Evolutionary conservation across 2,888 invertebrate species (phyloP).

Genomic region (Dione vanillae): DNA sequence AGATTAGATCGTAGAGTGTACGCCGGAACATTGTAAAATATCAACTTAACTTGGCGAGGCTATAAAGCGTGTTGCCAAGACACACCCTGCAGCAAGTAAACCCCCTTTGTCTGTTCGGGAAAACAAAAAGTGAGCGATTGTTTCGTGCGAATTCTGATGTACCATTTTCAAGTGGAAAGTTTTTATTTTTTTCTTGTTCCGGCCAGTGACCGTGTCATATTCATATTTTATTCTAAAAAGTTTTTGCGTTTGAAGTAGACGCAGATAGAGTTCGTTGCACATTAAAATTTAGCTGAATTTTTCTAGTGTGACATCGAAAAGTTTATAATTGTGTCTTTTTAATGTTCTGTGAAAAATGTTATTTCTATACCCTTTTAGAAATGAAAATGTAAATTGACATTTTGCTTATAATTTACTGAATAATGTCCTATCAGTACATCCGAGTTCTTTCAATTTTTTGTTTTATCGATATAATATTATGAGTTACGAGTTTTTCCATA

Average conservation of each 20-base stretch:
- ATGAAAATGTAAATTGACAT: too few relatives aligned
- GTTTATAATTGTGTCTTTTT: slow-evolving; percentile 13
- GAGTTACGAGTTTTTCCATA: too few relatives aligned
- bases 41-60: slow-evolving; percentile 57
- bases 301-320: slow-evolving; percentile 17
- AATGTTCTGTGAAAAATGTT: not conserved
- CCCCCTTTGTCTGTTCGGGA: slow-evolving; percentile 67
- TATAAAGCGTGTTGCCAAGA: slow-evolving; percentile 63
- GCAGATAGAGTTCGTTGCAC: slow-evolving; percentile 25
- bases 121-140: slow-evolving; percentile 74
- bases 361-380: not conserved
- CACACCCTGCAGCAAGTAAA: slow-evolving; percentile 63
- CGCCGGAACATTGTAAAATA: slow-evolving; percentile 34
- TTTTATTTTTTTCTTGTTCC: slow-evolving; percentile 37
- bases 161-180: slow-evolving; percentile 46
- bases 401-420: too few relatives aligned
- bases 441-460: too few relatives aligned
- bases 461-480: too few relatives aligned
- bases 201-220: slow-evolving; percentile 33
- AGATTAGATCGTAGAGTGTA: slow-evolving; percentile 30
- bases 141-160: slow-evolving; percentile 64
- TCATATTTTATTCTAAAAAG: slow-evolving; percentile 37
- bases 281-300: slow-evolving; percentile 22
- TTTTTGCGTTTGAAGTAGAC: slow-evolving; percentile 20
- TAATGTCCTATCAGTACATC: too few relatives aligned